A percentile compares a stretch with the other conserved stretches of the same genome.
These are phyloP conservation scores for Ectobius pallidus DNA, from an alignment of 2,888 invertebrate species.

Conservation along the genomic window DNA sequence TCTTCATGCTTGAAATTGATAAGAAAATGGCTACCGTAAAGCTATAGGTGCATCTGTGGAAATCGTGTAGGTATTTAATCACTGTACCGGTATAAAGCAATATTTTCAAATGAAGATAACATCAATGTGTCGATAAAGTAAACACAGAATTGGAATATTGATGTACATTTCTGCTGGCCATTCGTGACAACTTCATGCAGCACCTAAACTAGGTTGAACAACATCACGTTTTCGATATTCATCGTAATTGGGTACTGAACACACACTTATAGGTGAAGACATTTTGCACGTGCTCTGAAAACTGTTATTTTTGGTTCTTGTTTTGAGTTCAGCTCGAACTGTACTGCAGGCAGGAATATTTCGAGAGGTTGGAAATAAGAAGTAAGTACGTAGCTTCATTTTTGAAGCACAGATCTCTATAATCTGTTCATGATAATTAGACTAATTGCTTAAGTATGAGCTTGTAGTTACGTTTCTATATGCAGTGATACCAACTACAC, in stretches of 20 bases:
- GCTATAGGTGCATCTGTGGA: too few relatives aligned
- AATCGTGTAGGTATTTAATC: too few relatives aligned
- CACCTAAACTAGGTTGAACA: neutral
- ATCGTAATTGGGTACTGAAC: neutral
- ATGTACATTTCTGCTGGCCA: neutral
- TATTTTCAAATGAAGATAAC: too few relatives aligned
- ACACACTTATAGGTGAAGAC: constrained; percentile 5
- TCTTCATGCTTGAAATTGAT: too few relatives aligned
- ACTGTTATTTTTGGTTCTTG: constrained; percentile 5
- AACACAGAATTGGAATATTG: too few relatives aligned
- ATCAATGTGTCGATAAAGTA: too few relatives aligned
- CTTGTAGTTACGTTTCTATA: neutral
- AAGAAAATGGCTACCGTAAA: too few relatives aligned
- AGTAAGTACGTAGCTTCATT: neutral
- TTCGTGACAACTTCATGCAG: neutral
- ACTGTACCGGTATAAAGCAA: too few relatives aligned
- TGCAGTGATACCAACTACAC: constrained; percentile 6
- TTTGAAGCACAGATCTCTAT: neutral
- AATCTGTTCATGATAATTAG: neutral
- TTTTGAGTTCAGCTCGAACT: neutral
- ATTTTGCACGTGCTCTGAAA: constrained; percentile 30
- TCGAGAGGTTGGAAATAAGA: neutral
- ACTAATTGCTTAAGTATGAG: neutral
- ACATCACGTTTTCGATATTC: neutral
- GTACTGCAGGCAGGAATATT: neutral